Base-by-base conservation (phyloP, 2,888 invertebrate genomes). In the Acanthococcus lagerstroemiae region DNA sequence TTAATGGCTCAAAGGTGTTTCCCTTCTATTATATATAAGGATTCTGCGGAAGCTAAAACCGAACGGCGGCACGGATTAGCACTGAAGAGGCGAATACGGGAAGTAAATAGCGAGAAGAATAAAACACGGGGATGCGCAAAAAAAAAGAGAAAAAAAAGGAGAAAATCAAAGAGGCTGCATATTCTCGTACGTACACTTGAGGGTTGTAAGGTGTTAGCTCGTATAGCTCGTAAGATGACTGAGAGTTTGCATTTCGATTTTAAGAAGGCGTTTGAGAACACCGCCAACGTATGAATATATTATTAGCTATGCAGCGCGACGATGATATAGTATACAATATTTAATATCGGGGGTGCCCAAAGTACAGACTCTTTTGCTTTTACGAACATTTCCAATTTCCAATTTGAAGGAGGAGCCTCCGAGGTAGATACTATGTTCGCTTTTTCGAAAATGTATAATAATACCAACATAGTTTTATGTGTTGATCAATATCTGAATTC, bases 1-100 rank as follows among this genome's bases (percentile, higher is more conserved):
- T 52, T 26, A n/a, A 52, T 61, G 61, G 61, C 61, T 61, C 50
- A 61, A 61, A 61, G 61, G 61, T 61, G 61, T 61, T 61, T 61
- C 61, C 61, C 52, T 61, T 52, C 30, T 52, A 52, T 52, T 52
- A n/a, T n/a, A n/a, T n/a, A n/a, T n/a, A 52, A 22, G 24, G 52
- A 52, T 52, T 21, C 52, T 22, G 52, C 37, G 37, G n/a, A 37
- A 37, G 37, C 37, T 9, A 37, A 37, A 37, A 52, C 15, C 22
- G 52, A 52, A 52, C 52, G 52, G 15, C 15, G 24, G 52, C 7
- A 22, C 19, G 24, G 52, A 52, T 52, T 52, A 52, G 52, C 52
- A n/a, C n/a, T 9, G 52, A 52, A 21, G 52, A 22, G 15, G 52
- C 52, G 52, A 24, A 24, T 15, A 22, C 52, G 52, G 24, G 9